These are phyloP conservation scores for Takifugu bimaculatus DNA, from an alignment of 2,113 vertebrate genomes.

Conservation along the genomic window DNA sequence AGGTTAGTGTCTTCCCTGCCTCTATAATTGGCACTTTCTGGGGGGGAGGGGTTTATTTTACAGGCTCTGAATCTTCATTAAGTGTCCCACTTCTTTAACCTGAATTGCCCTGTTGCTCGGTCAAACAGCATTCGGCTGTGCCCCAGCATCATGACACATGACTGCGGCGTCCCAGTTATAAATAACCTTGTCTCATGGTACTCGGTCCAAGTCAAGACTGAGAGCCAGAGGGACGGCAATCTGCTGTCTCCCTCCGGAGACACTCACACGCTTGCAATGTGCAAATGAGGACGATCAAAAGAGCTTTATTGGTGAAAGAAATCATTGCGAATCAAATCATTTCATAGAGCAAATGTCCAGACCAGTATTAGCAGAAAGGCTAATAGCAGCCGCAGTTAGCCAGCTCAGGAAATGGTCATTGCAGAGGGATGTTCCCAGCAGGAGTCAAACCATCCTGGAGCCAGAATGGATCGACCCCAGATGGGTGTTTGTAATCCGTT, in stretches of 20 bases:
- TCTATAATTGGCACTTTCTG: not conserved
- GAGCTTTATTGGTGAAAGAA: slow-evolving; percentile 28
- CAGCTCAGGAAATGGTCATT: not conserved
- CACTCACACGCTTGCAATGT: slow-evolving; percentile 33
- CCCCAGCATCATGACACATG: slow-evolving; percentile 62
- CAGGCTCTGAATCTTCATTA: slow-evolving; percentile 1
- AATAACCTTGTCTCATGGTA: slow-evolving; percentile 62
- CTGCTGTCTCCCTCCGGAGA: slow-evolving; percentile 64
- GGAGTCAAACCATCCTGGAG: too few species aligned
- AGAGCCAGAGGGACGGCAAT: slow-evolving; percentile 67
- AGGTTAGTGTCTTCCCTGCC: slow-evolving; percentile 7
- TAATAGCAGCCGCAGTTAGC: slow-evolving; percentile 4
- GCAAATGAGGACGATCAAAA: slow-evolving; percentile 39
- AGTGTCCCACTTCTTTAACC: slow-evolving; percentile 9
- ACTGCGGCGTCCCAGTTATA: slow-evolving; percentile 56
- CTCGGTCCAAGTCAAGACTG: slow-evolving; percentile 51
- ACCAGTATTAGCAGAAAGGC: not conserved
- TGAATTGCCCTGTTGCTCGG: slow-evolving; percentile 37
- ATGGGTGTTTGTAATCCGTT: slow-evolving; percentile 3
- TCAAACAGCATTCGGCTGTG: slow-evolving; percentile 46
- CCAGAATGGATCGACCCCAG: not conserved
- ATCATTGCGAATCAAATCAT: slow-evolving; percentile 32
- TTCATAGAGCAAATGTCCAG: slow-evolving; percentile 22
- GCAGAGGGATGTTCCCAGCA: too few species aligned
- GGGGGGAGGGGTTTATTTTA: slow-evolving; percentile 9